Base-by-base conservation (phyloP, 2,113 vertebrate genomes). In the Sinocyclocheilus anophthalmus region DNA sequence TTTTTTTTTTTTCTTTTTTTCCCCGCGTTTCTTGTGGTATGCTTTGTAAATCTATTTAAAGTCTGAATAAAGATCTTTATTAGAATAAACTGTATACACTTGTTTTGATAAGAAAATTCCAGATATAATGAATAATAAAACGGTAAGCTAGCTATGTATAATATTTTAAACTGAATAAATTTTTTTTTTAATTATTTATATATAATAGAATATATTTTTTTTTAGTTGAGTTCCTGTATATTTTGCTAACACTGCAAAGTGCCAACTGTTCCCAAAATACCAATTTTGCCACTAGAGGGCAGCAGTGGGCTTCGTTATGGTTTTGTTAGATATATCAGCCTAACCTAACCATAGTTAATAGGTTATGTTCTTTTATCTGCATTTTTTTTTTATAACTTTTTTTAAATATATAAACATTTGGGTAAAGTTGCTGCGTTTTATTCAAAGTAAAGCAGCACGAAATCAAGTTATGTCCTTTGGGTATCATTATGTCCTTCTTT, bases 1-100 rank as follows among this genome's bases (percentile, higher is more conserved):
- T 88, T 87, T 42, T 84, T 91, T 92, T 42, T 8, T 8, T 42
- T 42, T 42, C 53, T 61, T 85, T 87, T 93, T 91, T 87, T 0
- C 1, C 4, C 53, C 1, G 4, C 14, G 11, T 10, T n/a, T 2
- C n/a, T 61, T 61, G n/a, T 61, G 3, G 91, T 93, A 92, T 93
- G 90, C 90, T 93, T 95, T 95, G 93, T 95, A 94, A 94, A 95
- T 94, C 93, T 95, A 95, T 95, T 94, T 95, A 95, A 95, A 93
- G 90, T 90, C 90, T 93, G 65, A 94, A 95, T 95, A 95, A 95
- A 95, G 91, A 92, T 93, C 92, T 95, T 95, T 95, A 94, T 94
- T 92, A 93, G 88, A 92, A 85, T 33, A 33, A 20, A n/a, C 37
- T 90, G 20, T 70, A 26, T 81, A 59, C 22, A 87, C 59, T 75